A percentile compares a stretch with the other conserved stretches of the same genome.
phyloP scores from a whole-genome alignment of 2,888 invertebrate species.

The Empis livida region DNA sequence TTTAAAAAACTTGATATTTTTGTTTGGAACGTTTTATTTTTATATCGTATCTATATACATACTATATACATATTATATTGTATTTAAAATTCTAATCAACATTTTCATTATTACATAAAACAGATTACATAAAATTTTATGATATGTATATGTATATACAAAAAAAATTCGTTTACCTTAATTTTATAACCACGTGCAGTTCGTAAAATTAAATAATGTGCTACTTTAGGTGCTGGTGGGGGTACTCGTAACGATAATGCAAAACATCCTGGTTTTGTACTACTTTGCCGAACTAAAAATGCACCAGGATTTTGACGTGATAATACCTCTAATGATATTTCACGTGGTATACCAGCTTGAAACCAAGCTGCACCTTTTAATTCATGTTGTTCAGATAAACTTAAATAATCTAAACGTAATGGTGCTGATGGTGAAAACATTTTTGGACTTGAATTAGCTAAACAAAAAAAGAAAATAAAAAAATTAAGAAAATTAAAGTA shows the following conservation, averaged over 20 bases:
- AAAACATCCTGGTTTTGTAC: constrained; percentile 86
- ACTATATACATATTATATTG: too few relatives aligned
- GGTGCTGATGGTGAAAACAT: constrained; percentile 35
- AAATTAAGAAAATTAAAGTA: constrained; percentile 2
- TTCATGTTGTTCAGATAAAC: constrained; percentile 61
- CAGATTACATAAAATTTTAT: too few relatives aligned
- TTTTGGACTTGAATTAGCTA: constrained; percentile 39
- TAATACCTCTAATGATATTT: constrained; percentile 84
- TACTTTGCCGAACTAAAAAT: constrained; percentile 90
- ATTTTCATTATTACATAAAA: too few relatives aligned
- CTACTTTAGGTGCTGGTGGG: constrained; percentile 63
- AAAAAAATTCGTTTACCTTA: constrained; percentile 70
- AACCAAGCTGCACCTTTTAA: constrained; percentile 87
- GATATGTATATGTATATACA: background rate
- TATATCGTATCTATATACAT: too few relatives aligned
- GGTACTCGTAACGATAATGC: constrained; percentile 90
- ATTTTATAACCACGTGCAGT: constrained; percentile 85
- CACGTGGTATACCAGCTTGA: constrained; percentile 91
- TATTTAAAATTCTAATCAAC: too few relatives aligned
- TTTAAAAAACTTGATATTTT: too few relatives aligned
- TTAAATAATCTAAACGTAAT: constrained; percentile 46
- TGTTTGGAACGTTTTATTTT: too few relatives aligned
- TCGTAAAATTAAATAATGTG: constrained; percentile 86
- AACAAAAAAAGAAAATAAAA: constrained; percentile 1
- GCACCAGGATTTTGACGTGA: constrained; percentile 83